These are phyloP conservation scores for Polypterus senegalus DNA, from an alignment of 2,113 vertebrate species.

Conservation along the genomic window DNA sequence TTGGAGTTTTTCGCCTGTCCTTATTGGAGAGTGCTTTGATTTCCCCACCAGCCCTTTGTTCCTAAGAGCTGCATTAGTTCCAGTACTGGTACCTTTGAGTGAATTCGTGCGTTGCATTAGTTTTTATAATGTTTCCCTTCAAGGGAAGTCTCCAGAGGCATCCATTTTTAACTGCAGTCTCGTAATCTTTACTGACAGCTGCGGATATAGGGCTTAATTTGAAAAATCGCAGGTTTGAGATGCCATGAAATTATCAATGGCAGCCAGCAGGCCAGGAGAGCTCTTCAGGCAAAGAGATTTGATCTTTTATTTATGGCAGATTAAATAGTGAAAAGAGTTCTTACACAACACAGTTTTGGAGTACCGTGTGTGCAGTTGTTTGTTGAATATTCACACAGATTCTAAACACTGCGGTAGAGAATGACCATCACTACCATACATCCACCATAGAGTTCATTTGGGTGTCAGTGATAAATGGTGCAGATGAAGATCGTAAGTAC, in stretches of 20 bases:
- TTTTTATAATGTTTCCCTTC: constrained; percentile 35
- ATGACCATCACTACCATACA: no score
- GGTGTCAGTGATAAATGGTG: no score
- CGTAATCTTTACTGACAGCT: constrained; percentile 52
- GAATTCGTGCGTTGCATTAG: constrained; percentile 28
- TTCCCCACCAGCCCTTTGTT: background rate
- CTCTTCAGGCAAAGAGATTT: constrained; percentile 23
- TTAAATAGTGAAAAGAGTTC: constrained; percentile 25
- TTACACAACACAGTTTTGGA: constrained; percentile 1
- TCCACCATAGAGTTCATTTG: no score
- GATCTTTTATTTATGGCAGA: constrained; percentile 22
- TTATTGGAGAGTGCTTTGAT: no score
- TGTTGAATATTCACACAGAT: background rate
- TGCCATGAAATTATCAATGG: constrained; percentile 60
- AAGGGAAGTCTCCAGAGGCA: constrained; percentile 32
- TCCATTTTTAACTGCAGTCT: constrained; percentile 30
- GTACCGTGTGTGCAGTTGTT: constrained; percentile 2
- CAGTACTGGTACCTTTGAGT: constrained; percentile 27
- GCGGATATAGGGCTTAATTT: constrained; percentile 44
- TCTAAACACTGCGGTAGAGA: no score
- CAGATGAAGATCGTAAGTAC: no score
- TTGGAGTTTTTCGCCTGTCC: no score
- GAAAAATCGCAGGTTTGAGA: constrained; percentile 47
- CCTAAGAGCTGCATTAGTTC: constrained; percentile 27
- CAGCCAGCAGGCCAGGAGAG: constrained; percentile 42